These are phyloP conservation scores for Aldrovandia affinis DNA, from an alignment of 2,797 vertebrate species.

Conservation along the genomic window DNA sequence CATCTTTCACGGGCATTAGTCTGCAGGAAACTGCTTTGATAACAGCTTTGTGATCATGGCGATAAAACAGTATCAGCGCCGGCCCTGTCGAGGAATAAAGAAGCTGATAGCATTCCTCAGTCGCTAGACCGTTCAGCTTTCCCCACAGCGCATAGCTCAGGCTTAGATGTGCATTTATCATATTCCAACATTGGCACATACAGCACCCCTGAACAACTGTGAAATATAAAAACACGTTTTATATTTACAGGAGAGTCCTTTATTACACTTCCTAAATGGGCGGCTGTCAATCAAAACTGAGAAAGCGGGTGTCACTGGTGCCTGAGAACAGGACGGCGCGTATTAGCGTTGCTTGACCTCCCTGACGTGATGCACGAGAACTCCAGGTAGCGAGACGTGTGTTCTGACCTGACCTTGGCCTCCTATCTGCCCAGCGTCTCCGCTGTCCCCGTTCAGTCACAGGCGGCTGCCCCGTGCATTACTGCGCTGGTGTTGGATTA, in stretches of 20 bases:
- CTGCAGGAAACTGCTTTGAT: constrained; percentile 29
- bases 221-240: background rate
- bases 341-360: background rate
- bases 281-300: background rate
- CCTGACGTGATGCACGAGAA: background rate
- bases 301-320: background rate
- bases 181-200: constrained; percentile 22
- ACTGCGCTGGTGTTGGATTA: constrained; percentile 29
- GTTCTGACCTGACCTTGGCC: constrained; percentile 24
- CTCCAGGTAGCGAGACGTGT: background rate
- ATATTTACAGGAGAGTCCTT: background rate
- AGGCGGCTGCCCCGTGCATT: constrained; percentile 29
- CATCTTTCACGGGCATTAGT: constrained; percentile 21
- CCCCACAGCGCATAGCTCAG: background rate
- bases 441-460: constrained; percentile 30
- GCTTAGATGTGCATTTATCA: background rate
- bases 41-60: constrained; percentile 26
- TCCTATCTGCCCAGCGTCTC: constrained; percentile 12
- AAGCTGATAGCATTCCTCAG: background rate
- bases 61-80: background rate
- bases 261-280: background rate
- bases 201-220: background rate
- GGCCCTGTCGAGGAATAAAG: background rate
- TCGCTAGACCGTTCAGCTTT: background rate
- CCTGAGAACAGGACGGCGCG: background rate